Base-by-base conservation (phyloP, 2,888 invertebrate species). In the Limnephilus marmoratus region DNA sequence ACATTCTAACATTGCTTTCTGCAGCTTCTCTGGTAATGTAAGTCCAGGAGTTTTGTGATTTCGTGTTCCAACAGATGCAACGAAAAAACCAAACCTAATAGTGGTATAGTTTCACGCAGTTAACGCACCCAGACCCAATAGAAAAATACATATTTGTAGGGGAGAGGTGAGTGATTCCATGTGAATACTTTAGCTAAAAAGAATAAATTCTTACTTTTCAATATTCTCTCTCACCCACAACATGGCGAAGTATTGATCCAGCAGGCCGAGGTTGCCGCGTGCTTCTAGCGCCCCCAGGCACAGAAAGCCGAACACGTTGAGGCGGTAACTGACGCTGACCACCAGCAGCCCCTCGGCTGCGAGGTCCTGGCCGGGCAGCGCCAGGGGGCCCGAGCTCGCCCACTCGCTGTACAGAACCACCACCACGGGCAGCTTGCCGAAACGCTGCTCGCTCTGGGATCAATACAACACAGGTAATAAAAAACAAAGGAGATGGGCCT, bases 181-280 rank as follows among this genome's bases (percentile, higher is more conserved):
- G 9, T 41, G 5, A 41, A 41, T 7, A 9, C 41, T 41, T 0
- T 41, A 41, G 41, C 41, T 41, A 41, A 82, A 31, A 34, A 82
- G 31, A 34, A 82, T 15, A 82, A 34, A 82, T n/a, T n/a, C 80
- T 34, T 98, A 95, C 98, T 98, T 94, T 97, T 97, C 96, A 90
- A 98, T 98, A 95, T 98, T 98, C 94, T 97, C 97, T 93, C 97
- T 96, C 3, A 98, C 96, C 98, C 98, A 98, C 85, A 97, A 94
- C 92, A 99, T 95, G 0, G 98, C 98, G 95, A 98, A 95, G 94
- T 98, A 97, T 94, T 99, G 98, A 95, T 99, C 99, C 94, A 98
- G 97, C 90, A 99, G 95, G 0, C 98, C 99, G 93, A 98, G 97
- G 95, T 99, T 99, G 0, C 99, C 99, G 0, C 98, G 97, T 4